Percentiles rank a stretch among this genome's conserved stretches.
phyloP scores from a whole-genome alignment of 2,888 invertebrate genomes.

The Apocheima hispidaria region DNA sequence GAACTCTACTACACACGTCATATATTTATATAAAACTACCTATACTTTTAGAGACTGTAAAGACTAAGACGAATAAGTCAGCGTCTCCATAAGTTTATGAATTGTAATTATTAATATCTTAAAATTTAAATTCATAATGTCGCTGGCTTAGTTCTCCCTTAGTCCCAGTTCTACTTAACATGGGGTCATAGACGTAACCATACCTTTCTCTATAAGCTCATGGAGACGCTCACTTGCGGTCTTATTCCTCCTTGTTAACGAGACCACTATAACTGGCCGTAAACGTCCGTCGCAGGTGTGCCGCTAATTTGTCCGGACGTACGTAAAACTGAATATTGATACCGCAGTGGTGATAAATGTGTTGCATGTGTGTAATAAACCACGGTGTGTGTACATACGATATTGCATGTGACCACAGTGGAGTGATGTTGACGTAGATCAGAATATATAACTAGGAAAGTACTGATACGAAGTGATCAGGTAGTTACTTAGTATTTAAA shows the following conservation, averaged over 20 bases:
- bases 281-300: conserved; percentile 36
- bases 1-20: too few relatives aligned
- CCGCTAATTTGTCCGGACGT: conserved; percentile 29
- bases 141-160: too few relatives aligned
- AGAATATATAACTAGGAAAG: neutral
- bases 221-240: neutral
- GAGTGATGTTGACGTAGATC: neutral
- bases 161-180: neutral
- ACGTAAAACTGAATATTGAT: conserved; percentile 34
- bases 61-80: too few relatives aligned
- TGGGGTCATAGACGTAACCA: neutral
- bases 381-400: neutral
- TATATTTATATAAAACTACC: too few relatives aligned
- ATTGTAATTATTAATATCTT: too few relatives aligned
- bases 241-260: conserved; percentile 5
- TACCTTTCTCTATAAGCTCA: too few relatives aligned
- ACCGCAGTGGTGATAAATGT: conserved; percentile 21
- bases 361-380: conserved; percentile 17
- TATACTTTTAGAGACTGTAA: too few relatives aligned
- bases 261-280: conserved; percentile 10
- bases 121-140: too few relatives aligned
- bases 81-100: too few relatives aligned
- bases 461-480: neutral
- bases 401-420: neutral
- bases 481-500: too few relatives aligned